Percentiles rank a stretch among this genome's conserved stretches.
Evolutionary conservation across 2,888 invertebrate genomes (phyloP).

Genomic region (Cremastinae sp.): DNA sequence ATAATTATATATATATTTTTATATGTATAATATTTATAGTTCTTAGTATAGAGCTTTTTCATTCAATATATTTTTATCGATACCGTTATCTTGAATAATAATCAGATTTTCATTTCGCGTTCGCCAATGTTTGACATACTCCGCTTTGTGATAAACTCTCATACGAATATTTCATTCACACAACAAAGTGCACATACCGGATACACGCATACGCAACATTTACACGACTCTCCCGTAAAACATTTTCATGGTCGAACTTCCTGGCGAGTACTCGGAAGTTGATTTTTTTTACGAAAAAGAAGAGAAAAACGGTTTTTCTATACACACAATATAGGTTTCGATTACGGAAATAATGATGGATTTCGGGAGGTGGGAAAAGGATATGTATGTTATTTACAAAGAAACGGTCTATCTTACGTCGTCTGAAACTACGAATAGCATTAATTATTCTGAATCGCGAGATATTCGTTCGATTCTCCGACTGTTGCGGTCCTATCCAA

Average conservation of each 20-base stretch:
- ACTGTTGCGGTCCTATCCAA: slow-evolving; percentile 29
- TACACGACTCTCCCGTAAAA: slow-evolving; percentile 32
- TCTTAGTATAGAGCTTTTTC: slow-evolving; percentile 72
- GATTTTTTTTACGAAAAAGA: slow-evolving; percentile 30
- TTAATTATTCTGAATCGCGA: slow-evolving; percentile 55
- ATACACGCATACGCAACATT: slow-evolving; percentile 13
- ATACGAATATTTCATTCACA: slow-evolving; percentile 27
- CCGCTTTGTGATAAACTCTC: slow-evolving; percentile 36
- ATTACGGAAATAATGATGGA: slow-evolving; percentile 15
- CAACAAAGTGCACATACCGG: slow-evolving; percentile 14
- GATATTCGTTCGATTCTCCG: slow-evolving; percentile 44
- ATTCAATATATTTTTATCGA: slow-evolving; percentile 70
- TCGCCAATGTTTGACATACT: slow-evolving; percentile 40
- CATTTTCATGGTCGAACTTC: slow-evolving; percentile 51
- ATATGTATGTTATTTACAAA: slow-evolving; percentile 80
- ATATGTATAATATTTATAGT: slow-evolving; percentile 73
- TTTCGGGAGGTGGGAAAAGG: slow-evolving; percentile 60
- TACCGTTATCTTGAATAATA: slow-evolving; percentile 72
- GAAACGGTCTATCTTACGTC: slow-evolving; percentile 62
- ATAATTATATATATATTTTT: no score
- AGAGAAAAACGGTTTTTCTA: slow-evolving; percentile 33
- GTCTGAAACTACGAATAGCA: slow-evolving; percentile 52
- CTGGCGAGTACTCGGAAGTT: slow-evolving; percentile 37
- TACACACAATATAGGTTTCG: slow-evolving; percentile 41
- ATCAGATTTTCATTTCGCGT: slow-evolving; percentile 62